Percentiles rank a stretch among this genome's conserved stretches.
Conservation (phyloP, 1,140 invertebrate genomes). For the Cyclargus thomasi region DNA sequence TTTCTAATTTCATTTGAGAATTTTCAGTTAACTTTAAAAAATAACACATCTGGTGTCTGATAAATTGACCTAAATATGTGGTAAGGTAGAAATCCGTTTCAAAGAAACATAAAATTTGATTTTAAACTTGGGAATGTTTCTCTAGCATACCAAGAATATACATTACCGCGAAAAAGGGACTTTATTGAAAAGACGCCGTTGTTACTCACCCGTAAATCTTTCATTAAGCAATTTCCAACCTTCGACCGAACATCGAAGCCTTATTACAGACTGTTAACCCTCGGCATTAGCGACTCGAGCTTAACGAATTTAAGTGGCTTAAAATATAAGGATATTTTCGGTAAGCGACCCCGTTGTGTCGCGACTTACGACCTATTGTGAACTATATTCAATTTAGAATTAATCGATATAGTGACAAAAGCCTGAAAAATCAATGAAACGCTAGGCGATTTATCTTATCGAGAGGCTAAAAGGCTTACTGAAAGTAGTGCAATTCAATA, state of each 20-base stretch:
- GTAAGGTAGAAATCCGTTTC: too few species aligned
- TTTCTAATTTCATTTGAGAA: not conserved
- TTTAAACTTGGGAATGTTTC: too few species aligned
- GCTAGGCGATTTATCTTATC: constrained; percentile 4
- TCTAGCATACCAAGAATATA: too few species aligned
- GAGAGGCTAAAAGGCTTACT: constrained; percentile 9
- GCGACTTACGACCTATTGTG: constrained; percentile 4
- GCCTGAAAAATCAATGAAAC: constrained; percentile 2
- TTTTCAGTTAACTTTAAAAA: not conserved
- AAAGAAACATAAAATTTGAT: too few species aligned
- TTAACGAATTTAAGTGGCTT: not conserved
- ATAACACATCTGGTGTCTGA: not conserved
- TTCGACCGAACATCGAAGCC: not conserved
- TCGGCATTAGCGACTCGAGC: not conserved
- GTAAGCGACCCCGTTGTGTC: not conserved
- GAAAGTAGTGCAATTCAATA: not conserved
- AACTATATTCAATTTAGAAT: not conserved
- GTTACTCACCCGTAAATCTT: too few species aligned
- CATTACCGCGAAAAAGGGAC: too few species aligned
- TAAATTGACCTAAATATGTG: too few species aligned
- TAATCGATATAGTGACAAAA: not conserved
- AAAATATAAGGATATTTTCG: constrained; percentile 6
- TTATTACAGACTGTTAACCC: not conserved
- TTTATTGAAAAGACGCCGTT: not conserved
- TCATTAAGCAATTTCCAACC: not conserved